A percentile compares a stretch with the other conserved stretches of the same genome.
These are phyloP conservation scores for Dendrocincla tyrannina DNA, from an alignment of 2,797 vertebrate genomes.

Conservation along the genomic window DNA sequence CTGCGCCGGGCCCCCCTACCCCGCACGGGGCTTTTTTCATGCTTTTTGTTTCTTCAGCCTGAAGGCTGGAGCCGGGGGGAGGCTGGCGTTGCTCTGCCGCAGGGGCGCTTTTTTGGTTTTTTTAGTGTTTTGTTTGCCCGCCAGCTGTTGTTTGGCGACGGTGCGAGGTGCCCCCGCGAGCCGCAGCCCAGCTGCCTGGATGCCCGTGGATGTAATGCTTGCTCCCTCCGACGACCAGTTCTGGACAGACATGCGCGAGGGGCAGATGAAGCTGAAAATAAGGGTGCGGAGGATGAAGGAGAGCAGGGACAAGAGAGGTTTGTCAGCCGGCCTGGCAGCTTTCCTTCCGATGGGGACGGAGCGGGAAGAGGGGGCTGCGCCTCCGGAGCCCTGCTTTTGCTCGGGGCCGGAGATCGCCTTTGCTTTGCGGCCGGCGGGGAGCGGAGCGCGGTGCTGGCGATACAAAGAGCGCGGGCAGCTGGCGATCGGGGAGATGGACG, in stretches of 20 bases:
- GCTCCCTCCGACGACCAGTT: conserved; percentile 84
- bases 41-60: not conserved
- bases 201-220: conserved; percentile 88
- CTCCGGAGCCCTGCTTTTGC: not conserved
- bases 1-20: not conserved
- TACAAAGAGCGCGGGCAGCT: conserved; percentile 1
- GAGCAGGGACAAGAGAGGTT: conserved; percentile 88
- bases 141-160: conserved; percentile 51
- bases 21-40: not conserved
- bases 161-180: conserved; percentile 30
- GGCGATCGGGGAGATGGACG: not conserved
- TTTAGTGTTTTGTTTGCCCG: not conserved
- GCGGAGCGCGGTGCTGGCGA: not conserved
- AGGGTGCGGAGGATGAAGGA: conserved; percentile 90
- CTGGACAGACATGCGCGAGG: conserved; percentile 84
- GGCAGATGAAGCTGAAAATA: conserved; percentile 92
- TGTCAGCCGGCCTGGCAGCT: conserved; percentile 67
- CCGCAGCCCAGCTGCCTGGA: conserved; percentile 61
- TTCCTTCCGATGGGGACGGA: conserved; percentile 3
- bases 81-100: not conserved
- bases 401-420: not conserved
- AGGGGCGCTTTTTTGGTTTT: not conserved
- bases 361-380: not conserved
- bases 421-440: not conserved
- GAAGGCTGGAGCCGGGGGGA: conserved; percentile 22